Conservation (phyloP, 2,113 vertebrate species). For the Benthochromis sp. region DNA sequence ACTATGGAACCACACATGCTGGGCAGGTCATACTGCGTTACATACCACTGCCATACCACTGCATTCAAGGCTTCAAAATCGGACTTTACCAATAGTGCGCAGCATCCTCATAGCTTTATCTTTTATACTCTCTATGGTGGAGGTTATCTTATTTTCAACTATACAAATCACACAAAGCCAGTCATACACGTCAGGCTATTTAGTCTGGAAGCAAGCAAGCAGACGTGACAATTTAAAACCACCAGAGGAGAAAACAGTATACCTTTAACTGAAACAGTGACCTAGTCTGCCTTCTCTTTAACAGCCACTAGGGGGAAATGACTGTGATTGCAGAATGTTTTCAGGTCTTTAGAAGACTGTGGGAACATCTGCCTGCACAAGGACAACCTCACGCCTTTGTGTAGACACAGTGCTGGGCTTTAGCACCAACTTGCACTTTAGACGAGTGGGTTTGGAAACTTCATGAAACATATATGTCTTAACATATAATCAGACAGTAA, state of each 20-base stretch:
- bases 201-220: neutral
- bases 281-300: neutral
- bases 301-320: neutral
- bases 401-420: neutral
- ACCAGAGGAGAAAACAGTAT: neutral
- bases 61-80: neutral
- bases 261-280: neutral
- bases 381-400: rapidly evolving
- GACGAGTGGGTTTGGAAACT: neutral
- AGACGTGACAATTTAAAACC: neutral
- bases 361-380: neutral
- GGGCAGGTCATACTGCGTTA: rapidly evolving
- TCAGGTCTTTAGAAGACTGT: neutral
- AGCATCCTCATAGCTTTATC: neutral
- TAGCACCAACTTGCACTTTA: neutral
- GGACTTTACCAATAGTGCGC: rapidly evolving
- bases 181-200: neutral
- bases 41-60: neutral
- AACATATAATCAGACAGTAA: neutral
- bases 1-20: conserved; percentile 76
- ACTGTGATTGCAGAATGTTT: neutral
- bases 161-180: neutral
- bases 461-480: neutral
- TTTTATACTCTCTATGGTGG: neutral
- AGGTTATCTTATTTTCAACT: neutral